A percentile compares a stretch with the other conserved stretches of the same genome.
Conservation (phyloP, 2,888 invertebrate species). For the Aphidoletes aphidimyza region DNA sequence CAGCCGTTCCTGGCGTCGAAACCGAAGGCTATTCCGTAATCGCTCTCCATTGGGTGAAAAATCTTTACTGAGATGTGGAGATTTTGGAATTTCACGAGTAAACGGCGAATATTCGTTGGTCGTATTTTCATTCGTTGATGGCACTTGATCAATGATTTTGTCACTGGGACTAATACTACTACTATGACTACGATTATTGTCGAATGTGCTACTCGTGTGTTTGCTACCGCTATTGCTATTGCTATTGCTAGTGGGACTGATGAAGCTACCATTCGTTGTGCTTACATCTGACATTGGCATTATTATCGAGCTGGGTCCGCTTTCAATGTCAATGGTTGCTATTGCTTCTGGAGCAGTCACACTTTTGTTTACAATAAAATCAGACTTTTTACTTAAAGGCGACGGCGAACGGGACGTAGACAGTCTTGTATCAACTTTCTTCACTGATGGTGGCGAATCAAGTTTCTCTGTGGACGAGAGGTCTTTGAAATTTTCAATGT, state of each 20-base stretch:
- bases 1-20: constrained; percentile 62
- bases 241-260: constrained; percentile 19
- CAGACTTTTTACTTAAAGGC: constrained; percentile 45
- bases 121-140: neutral
- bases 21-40: constrained; percentile 65
- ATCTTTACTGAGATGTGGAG: constrained; percentile 66
- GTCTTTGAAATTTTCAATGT: constrained; percentile 78
- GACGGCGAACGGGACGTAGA: constrained; percentile 20
- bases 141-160: neutral
- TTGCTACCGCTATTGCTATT: neutral
- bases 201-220: neutral
- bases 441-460: neutral
- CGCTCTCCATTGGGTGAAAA: constrained; percentile 66
- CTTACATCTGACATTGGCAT: constrained; percentile 40
- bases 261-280: neutral
- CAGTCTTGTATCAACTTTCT: constrained; percentile 1
- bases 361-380: constrained; percentile 7
- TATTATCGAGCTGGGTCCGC: neutral
- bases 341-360: neutral
- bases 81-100: constrained; percentile 64
- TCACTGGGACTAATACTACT: neutral
- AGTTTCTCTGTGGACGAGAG: constrained; percentile 59
- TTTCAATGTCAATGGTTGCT: constrained; percentile 13
- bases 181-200: constrained; percentile 40
- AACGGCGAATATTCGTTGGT: constrained; percentile 52